phyloP scores from a whole-genome alignment of 92 coral and sea anemone genomes.

The Epizoanthus ramosus region DNA sequence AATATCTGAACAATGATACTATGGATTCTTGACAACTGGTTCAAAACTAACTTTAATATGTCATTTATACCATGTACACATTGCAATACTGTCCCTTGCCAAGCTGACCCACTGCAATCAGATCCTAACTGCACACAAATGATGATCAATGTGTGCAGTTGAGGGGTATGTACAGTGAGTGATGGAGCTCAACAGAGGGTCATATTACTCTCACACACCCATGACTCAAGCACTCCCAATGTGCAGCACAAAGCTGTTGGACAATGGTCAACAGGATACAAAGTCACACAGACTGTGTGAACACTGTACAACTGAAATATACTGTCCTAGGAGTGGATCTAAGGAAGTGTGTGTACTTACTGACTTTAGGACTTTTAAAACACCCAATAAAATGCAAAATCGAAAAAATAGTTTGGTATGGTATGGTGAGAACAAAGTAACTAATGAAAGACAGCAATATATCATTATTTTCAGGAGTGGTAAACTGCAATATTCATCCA shows the following conservation, averaged over 20 bases:
- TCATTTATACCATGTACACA: neutral
- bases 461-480: no score
- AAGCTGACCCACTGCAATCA: slow-evolving; percentile 38
- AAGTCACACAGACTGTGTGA: slow-evolving; percentile 45
- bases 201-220: slow-evolving; percentile 83
- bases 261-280: slow-evolving; percentile 54
- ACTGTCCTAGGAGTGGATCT: slow-evolving; percentile 90
- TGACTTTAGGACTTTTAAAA: no score
- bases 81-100: slow-evolving; percentile 36
- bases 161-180: slow-evolving; percentile 30
- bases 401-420: no score
- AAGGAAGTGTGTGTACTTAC: slow-evolving; percentile 99
- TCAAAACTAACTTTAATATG: no score
- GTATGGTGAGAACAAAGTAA: no score
- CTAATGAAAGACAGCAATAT: no score
- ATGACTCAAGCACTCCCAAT: slow-evolving; percentile 96
- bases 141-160: slow-evolving; percentile 29
- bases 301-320: slow-evolving; percentile 19
- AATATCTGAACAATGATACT: no score
- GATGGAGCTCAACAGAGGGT: slow-evolving; percentile 63
- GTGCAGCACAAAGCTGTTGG: slow-evolving; percentile 96
- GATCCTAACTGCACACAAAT: slow-evolving; percentile 25
- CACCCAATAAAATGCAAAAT: no score
- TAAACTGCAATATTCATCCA: no score
- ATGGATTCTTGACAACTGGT: no score